A percentile compares a stretch with the other conserved stretches of the same genome.
These are phyloP conservation scores for Colinus virginianus DNA, from an alignment of 2,113 vertebrate species.

Conservation along the genomic window DNA sequence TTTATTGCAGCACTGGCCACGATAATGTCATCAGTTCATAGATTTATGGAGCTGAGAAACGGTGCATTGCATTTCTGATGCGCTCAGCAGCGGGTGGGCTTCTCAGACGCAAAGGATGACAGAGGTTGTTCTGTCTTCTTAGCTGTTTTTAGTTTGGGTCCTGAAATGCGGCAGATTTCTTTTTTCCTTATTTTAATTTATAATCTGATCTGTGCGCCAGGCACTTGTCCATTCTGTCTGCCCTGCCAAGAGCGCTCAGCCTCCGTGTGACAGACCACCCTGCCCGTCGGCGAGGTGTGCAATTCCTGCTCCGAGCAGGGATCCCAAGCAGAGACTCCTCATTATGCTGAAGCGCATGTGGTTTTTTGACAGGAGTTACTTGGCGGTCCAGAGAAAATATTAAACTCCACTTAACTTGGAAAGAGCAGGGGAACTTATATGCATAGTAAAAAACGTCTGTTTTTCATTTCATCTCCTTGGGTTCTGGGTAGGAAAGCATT, in stretches of 20 bases:
- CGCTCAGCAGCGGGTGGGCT: neutral
- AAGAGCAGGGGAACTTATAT: constrained; percentile 27
- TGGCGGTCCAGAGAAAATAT: constrained; percentile 67
- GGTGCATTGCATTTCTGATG: neutral
- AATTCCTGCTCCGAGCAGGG: constrained; percentile 57
- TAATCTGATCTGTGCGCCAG: constrained; percentile 50
- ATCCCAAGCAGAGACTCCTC: constrained; percentile 68
- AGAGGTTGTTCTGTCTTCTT: neutral
- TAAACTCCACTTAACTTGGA: constrained; percentile 62
- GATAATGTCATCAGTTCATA: neutral
- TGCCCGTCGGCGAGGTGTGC: constrained; percentile 68
- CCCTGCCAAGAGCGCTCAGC: constrained; percentile 66
- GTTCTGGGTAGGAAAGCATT: constrained; percentile 14
- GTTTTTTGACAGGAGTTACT: constrained; percentile 70
- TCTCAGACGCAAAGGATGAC: neutral
- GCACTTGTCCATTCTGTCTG: constrained; percentile 45
- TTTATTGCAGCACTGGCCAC: fast-evolving
- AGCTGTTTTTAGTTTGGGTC: constrained; percentile 33
- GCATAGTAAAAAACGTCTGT: constrained; percentile 27
- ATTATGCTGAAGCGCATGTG: constrained; percentile 69
- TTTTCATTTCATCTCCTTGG: constrained; percentile 22
- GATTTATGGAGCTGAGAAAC: neutral
- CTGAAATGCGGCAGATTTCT: constrained; percentile 35
- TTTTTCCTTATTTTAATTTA: constrained; percentile 19
- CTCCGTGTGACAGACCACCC: constrained; percentile 71